Evolutionary conservation across 2,888 invertebrate genomes (phyloP).

Genomic region (Caenorhabditis doughertyi): DNA sequence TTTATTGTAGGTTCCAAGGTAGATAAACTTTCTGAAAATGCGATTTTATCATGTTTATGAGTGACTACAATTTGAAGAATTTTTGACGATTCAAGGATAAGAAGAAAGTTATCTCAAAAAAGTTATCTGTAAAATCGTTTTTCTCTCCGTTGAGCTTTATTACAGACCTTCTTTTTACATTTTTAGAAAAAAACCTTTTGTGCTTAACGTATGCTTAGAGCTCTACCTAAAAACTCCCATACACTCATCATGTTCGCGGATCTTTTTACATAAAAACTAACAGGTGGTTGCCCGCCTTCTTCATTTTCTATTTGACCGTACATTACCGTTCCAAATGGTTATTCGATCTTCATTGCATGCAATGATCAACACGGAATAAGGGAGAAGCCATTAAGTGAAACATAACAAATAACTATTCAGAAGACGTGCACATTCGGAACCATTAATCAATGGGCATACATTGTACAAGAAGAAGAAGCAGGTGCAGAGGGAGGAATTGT

Average conservation of each 20-base stretch:
- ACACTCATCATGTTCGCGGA: slow-evolving; percentile 26
- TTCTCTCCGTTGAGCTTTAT: too few relatives aligned
- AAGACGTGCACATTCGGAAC: slow-evolving; percentile 26
- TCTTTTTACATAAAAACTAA: slow-evolving; percentile 35
- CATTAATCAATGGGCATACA: slow-evolving; percentile 58
- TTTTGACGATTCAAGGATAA: too few relatives aligned
- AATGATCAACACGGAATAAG: slow-evolving; percentile 42
- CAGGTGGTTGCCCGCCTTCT: slow-evolving; percentile 1
- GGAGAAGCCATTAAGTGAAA: slow-evolving; percentile 53
- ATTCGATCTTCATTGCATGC: slow-evolving; percentile 49
- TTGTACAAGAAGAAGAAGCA: slow-evolving; percentile 48
- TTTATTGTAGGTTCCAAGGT: too few relatives aligned
- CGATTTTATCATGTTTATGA: too few relatives aligned
- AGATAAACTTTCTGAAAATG: too few relatives aligned
- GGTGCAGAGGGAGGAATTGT: slow-evolving; percentile 26
- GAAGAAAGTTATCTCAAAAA: too few relatives aligned
- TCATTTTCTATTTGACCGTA: slow-evolving; percentile 19
- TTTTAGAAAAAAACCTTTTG: too few relatives aligned
- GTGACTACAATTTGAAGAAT: too few relatives aligned
- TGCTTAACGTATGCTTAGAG: background rate
- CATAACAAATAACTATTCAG: slow-evolving; percentile 59
- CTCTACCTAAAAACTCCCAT: background rate
- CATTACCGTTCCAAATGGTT: slow-evolving; percentile 41
- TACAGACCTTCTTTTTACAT: background rate
- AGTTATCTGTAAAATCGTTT: too few relatives aligned